Conservation (phyloP, 2,797 vertebrate species). For the Poeciliopsis turneri region DNA sequence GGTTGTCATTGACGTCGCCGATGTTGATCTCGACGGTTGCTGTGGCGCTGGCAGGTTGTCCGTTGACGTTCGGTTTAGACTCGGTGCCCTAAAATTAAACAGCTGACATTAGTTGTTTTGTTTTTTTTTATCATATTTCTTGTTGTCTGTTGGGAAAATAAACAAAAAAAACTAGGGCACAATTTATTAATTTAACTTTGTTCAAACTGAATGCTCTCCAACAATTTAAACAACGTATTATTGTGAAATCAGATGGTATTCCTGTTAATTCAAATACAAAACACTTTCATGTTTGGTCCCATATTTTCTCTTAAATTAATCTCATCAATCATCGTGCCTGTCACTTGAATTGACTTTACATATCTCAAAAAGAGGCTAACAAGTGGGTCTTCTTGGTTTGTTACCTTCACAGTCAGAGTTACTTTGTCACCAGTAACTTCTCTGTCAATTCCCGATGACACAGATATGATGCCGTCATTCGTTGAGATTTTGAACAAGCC, state of each 20-base stretch:
- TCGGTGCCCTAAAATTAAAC: constrained; percentile 83
- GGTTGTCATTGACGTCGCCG: constrained; percentile 87
- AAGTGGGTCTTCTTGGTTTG: neutral
- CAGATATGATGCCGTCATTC: constrained; percentile 75
- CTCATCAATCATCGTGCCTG: neutral
- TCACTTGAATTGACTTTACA: neutral
- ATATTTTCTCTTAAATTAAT: neutral
- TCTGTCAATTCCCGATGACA: constrained; percentile 81
- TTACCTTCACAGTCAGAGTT: constrained; percentile 82
- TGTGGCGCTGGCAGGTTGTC: constrained; percentile 59
- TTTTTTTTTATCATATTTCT: neutral
- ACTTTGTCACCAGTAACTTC: constrained; percentile 79
- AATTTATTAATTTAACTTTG: neutral
- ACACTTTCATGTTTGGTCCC: neutral
- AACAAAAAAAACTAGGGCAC: neutral
- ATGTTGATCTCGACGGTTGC: constrained; percentile 81
- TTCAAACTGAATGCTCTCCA: neutral
- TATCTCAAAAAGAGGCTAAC: too few species aligned
- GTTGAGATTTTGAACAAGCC: constrained; percentile 76
- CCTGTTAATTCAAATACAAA: neutral
- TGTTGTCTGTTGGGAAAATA: neutral
- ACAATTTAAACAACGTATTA: neutral
- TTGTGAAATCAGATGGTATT: neutral
- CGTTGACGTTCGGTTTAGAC: constrained; percentile 67
- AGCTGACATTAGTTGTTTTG: neutral